Base-by-base conservation (phyloP, 2,888 invertebrate genomes). In the Eupithecia abbreviata region DNA sequence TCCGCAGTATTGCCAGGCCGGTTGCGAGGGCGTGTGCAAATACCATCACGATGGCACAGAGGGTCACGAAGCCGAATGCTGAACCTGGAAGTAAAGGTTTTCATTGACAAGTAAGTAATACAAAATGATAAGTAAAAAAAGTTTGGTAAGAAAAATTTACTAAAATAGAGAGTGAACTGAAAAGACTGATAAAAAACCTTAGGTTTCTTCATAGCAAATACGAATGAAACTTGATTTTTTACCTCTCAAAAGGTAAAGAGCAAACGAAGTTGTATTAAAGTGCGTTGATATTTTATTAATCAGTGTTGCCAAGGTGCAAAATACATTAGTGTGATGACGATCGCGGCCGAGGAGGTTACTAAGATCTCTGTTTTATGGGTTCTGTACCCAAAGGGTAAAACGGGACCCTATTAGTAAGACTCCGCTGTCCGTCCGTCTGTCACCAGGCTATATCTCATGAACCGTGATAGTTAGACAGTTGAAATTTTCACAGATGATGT, bases 31-130 rank as follows among this genome's bases (percentile, higher is more conserved):
- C 90, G 83, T 94, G 94, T 43, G 93, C 91, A 55, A 88, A 84
- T 75, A 93, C 89, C 87, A 94, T 86, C 79, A 95, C 94, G 49
- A 90, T 88, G 0, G 94, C 94, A 78, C 94, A 94, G 2, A 94
- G 85, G 0, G 92, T 89, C 15, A 94, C 94, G 85, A 95, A 95
- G 4, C 92, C 94, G 10, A 95, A 86, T 1, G 94, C 94, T 49
- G 90, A 85, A 0, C 90, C 94, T 95, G 88, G 2, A 82, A 80
- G 13, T 9, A 45, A 47, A 18, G 30, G 62, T 62, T 18, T 6
- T 9, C 18, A 18, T 58, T 18, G 9, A 58, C 4, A 43, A 43
- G 43, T 30, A 30, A 30, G 30, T 30, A 30, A 30, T 30, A 30
- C 30, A 30, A 30, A 30, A 30, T 30, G 30, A 1, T 30, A 30